phyloP scores from a whole-genome alignment of 2,113 vertebrate species.

The Podocnemis expansa region DNA sequence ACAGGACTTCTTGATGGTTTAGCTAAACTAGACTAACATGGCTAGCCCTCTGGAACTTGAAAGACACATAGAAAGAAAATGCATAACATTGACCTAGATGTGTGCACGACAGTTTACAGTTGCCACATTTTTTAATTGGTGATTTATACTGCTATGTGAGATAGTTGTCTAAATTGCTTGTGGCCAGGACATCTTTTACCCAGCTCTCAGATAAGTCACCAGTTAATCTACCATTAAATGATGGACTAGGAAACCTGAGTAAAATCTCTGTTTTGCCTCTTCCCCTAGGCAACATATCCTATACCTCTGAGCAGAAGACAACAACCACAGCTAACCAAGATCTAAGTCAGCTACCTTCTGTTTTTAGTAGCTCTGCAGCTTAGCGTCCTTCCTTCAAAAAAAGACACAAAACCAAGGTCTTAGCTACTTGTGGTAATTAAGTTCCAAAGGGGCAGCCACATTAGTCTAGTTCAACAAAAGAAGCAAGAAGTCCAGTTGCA shows the following conservation, averaged over 20 bases:
- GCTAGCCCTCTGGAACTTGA: not conserved
- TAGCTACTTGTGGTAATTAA: constrained; percentile 62
- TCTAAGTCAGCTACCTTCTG: constrained; percentile 29
- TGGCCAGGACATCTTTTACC: not conserved
- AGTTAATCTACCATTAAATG: constrained; percentile 54
- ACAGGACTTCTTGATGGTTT: too few species aligned
- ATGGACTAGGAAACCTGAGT: not conserved
- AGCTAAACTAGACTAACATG: too few species aligned
- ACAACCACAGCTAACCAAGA: not conserved
- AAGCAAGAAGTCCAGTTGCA: too few species aligned
- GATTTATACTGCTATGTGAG: not conserved
- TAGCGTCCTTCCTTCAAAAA: constrained; percentile 54
- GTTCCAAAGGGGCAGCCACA: too few species aligned
- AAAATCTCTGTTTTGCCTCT: constrained; percentile 5
- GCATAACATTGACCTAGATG: not conserved
- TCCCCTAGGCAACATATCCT: not conserved
- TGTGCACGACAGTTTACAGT: not conserved
- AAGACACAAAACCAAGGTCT: constrained; percentile 71
- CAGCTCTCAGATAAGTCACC: constrained; percentile 24
- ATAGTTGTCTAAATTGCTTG: not conserved
- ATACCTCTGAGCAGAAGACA: constrained; percentile 46
- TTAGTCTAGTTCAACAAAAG: too few species aligned
- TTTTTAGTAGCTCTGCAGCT: constrained; percentile 60
- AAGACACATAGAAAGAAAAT: not conserved
- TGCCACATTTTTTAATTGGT: not conserved